Evolutionary conservation across 2,797 vertebrate genomes (phyloP).

Genomic region (Gadopsis bispinosus): DNA sequence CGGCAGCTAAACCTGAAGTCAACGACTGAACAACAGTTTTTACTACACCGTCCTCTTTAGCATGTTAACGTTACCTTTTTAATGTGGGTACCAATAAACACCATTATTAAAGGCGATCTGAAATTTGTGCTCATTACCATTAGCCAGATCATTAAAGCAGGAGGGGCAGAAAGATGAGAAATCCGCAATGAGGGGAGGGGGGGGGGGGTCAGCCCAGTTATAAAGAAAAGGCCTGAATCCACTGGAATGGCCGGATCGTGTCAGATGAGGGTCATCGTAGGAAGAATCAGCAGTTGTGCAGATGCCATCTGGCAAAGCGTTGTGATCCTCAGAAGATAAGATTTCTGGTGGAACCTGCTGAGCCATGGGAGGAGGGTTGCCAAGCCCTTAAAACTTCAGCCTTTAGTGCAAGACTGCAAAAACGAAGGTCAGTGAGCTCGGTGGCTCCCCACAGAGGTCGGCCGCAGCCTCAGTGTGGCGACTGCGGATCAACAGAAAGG

Average conservation of each 20-base stretch:
- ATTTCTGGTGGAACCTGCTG: neutral
- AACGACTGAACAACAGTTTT: neutral
- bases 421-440: neutral
- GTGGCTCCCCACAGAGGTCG: neutral
- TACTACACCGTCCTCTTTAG: neutral
- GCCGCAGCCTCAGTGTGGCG: neutral
- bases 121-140: neutral
- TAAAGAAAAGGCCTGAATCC: neutral
- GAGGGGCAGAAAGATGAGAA: neutral
- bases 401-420: neutral
- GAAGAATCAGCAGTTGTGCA: neutral
- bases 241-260: neutral
- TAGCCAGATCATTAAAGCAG: neutral
- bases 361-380: neutral
- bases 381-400: neutral
- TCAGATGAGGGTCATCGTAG: neutral
- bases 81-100: neutral
- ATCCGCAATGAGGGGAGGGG: no score
- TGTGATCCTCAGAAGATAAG: neutral
- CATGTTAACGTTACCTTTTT: neutral
- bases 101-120: neutral
- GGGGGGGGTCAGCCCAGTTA: neutral
- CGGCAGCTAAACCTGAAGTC: conserved; percentile 2
- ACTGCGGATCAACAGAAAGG: neutral
- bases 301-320: no score